Conservation (phyloP, 2,888 invertebrate species). For the Drosophila tanythrix region DNA sequence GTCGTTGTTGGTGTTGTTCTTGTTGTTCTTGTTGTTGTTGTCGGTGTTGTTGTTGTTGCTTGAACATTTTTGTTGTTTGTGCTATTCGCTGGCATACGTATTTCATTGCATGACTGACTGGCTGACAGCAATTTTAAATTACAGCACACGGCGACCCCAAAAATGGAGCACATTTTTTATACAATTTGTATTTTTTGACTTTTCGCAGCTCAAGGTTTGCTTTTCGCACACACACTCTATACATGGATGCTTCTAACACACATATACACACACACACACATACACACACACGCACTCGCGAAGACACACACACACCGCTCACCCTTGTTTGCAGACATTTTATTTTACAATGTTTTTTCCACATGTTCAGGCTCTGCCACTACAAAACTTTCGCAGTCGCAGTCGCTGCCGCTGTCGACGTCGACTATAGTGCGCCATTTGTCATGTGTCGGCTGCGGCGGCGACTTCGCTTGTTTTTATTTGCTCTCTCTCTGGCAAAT, state of each 20-base stretch:
- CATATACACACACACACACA: neutral
- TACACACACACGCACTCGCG: conserved; percentile 7
- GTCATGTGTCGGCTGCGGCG: conserved; percentile 69
- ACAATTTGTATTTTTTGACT: conserved; percentile 40
- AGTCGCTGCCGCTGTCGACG: conserved; percentile 10
- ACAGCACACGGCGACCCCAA: conserved; percentile 57
- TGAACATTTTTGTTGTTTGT: conserved; percentile 27
- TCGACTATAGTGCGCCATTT: conserved; percentile 66
- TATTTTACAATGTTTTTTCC: conserved; percentile 52
- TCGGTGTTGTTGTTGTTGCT: conserved; percentile 1
- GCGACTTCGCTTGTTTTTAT: conserved; percentile 53
- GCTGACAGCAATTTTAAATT: conserved; percentile 73
- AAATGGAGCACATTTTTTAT: conserved; percentile 72
- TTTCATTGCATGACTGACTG: conserved; percentile 73
- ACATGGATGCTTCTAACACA: conserved; percentile 6
- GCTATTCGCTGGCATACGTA: conserved; percentile 51
- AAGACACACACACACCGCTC: conserved; percentile 20
- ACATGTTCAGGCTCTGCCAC: conserved; percentile 20
- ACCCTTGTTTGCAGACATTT: conserved; percentile 74
- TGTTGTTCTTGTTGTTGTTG: conserved; percentile 4
- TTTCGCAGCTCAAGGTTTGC: conserved; percentile 77
- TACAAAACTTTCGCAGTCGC: conserved; percentile 39
- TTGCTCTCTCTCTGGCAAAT: conserved; percentile 45
- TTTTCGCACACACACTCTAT: conserved; percentile 28
- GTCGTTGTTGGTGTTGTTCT: conserved; percentile 8